These are phyloP conservation scores for Cheilosia variabilis DNA, from an alignment of 2,888 invertebrate species.

Conservation along the genomic window DNA sequence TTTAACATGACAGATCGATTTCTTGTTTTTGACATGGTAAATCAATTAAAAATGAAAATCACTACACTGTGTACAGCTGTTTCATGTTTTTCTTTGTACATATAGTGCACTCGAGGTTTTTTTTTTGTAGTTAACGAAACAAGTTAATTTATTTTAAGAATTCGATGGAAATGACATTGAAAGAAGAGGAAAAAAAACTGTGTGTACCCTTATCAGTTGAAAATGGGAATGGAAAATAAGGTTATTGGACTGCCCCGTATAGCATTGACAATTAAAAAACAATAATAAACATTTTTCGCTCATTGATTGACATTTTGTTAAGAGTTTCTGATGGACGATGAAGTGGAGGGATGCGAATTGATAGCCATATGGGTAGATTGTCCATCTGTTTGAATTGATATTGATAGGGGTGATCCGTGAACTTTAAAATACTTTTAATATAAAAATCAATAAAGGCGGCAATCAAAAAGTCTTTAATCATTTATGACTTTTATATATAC, in stretches of 20 bases:
- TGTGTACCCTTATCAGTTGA: slow-evolving; percentile 40
- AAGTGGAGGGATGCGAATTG: not conserved
- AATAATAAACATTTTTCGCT: slow-evolving; percentile 52
- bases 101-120: slow-evolving; percentile 2
- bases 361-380: not conserved
- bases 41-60: slow-evolving; percentile 72
- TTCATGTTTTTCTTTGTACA: slow-evolving; percentile 1
- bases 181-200: not conserved
- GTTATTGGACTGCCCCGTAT: slow-evolving; percentile 52
- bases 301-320: slow-evolving; percentile 63
- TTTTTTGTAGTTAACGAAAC: not conserved
- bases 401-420: slow-evolving; percentile 22
- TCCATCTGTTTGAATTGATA: not conserved
- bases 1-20: slow-evolving; percentile 58
- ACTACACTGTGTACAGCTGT: slow-evolving; percentile 30
- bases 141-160: slow-evolving; percentile 62
- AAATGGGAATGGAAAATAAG: slow-evolving; percentile 33
- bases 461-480: not conserved
- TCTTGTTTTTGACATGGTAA: slow-evolving; percentile 59
- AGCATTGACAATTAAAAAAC: slow-evolving; percentile 64
- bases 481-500: too few relatives aligned
- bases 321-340: slow-evolving; percentile 21
- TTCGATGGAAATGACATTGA: slow-evolving; percentile 26
- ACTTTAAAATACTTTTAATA: not conserved
- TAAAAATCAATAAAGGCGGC: not conserved